Base-by-base conservation (phyloP, 2,888 invertebrate genomes). In the Ditula angustiorana region DNA sequence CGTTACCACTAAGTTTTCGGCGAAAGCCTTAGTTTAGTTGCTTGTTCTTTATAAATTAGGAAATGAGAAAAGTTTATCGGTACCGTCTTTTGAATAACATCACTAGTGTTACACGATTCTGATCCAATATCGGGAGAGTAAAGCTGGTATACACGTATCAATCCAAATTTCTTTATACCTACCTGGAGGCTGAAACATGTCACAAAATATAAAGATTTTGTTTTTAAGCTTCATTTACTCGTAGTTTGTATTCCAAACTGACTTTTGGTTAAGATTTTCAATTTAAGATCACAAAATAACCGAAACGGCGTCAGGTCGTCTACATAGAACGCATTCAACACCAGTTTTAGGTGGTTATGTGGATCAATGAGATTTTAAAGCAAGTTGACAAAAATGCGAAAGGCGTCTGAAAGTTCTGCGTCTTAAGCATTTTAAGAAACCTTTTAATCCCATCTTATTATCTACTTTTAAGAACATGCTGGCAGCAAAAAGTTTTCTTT, bases 1-100 rank as follows among this genome's bases (percentile, higher is more conserved):
- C 8, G 8, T 30, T 2, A 30, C 4, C 26, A 26, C 5, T 5
- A 44, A 44, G 8, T 21, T 19, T 19, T 26, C 30, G 28, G 13
- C 49, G 26, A 28, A 23, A 26, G 11, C 16, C 16, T 30, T 28
- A 11, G 10, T 28, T 37, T 0, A 41, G 30, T 52, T 16, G 16
- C 28, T 41, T 23, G 11, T 52, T 30, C 23, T 33, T 41, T 2
- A 24, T 53, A n/a, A 46, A 10, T 5, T 11, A 58, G 47, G 49
- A 59, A 49, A 59, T 59, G 49, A 59, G 37, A 50, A 60, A 50
- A 50, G 11, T 62, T 23, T 50, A 57, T 62, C 62, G 56, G 50
- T 57, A 57, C 23, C n/a, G 37, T 13, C 30, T 19, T 8, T 21
- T 41, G 8, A n/a, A 2, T 41, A 37, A 56, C 56, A 57, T 24